Conservation (phyloP, 2,888 invertebrate species). For the Chalcis sispes region DNA sequence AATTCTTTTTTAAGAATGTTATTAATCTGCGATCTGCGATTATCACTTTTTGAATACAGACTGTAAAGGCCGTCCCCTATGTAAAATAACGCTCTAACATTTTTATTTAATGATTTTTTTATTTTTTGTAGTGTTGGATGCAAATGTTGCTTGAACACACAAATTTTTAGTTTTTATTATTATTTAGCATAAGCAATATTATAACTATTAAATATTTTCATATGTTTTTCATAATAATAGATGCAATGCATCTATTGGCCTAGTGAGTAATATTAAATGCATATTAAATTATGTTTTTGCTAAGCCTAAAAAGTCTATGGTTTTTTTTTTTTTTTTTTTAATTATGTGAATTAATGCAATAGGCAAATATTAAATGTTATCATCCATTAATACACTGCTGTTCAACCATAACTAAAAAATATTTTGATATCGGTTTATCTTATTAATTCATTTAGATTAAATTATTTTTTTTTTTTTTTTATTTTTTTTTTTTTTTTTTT, state of each 20-base stretch:
- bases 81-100: slow-evolving; percentile 26
- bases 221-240: background rate
- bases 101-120: slow-evolving; percentile 36
- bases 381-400: slow-evolving; percentile 40
- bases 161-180: slow-evolving; percentile 12
- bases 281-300: slow-evolving; percentile 29
- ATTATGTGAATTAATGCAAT: slow-evolving; percentile 20
- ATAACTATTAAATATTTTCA: background rate
- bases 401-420: slow-evolving; percentile 46
- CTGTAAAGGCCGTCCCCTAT: slow-evolving; percentile 54
- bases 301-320: slow-evolving; percentile 45
- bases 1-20: slow-evolving; percentile 42
- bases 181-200: slow-evolving; percentile 7
- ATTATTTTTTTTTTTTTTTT: no score
- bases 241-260: slow-evolving; percentile 53
- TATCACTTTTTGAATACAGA: slow-evolving; percentile 48
- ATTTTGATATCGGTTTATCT: slow-evolving; percentile 27
- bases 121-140: slow-evolving; percentile 7
- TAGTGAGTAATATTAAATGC: slow-evolving; percentile 33
- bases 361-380: slow-evolving; percentile 52
- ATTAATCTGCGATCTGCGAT: slow-evolving; percentile 24
- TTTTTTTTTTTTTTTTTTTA: slow-evolving; percentile 39
- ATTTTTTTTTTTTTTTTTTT: no score
- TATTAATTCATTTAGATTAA: slow-evolving; percentile 11
- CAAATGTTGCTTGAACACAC: slow-evolving; percentile 1